phyloP scores from a whole-genome alignment of 1,140 invertebrate genomes.

The Drosophila quadrilineata region DNA sequence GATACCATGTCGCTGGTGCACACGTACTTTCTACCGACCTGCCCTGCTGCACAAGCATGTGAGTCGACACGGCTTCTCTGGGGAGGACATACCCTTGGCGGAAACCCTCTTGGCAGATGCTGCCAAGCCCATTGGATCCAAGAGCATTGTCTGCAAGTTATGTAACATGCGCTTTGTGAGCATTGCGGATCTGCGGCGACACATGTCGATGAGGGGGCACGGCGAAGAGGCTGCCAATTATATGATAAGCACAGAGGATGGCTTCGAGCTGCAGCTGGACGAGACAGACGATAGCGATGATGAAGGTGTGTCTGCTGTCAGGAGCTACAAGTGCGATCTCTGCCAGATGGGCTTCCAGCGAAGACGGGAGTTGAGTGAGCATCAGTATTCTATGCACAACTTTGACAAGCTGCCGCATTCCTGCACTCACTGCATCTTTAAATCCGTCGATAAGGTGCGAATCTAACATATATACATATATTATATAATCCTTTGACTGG shows the following conservation, averaged over 20 bases:
- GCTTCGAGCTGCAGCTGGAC: conserved; percentile 59
- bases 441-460: conserved; percentile 49
- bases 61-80: conserved; percentile 58
- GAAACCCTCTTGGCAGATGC: conserved; percentile 58
- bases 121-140: conserved; percentile 52
- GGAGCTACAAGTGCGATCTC: conserved; percentile 47
- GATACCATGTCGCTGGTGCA: conserved; percentile 82
- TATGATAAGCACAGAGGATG: conserved; percentile 62
- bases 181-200: conserved; percentile 52
- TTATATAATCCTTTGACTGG: neutral
- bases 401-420: conserved; percentile 59
- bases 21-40: conserved; percentile 82
- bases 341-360: conserved; percentile 53
- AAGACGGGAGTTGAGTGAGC: conserved; percentile 53
- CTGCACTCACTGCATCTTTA: conserved; percentile 61
- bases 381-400: conserved; percentile 59
- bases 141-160: conserved; percentile 60
- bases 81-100: conserved; percentile 54
- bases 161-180: conserved; percentile 59
- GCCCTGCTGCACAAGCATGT: conserved; percentile 79
- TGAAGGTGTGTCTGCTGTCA: conserved; percentile 12
- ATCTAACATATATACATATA: too few relatives aligned
- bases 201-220: conserved; percentile 44
- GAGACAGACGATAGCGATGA: conserved; percentile 71
- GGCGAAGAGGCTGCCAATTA: conserved; percentile 33